A percentile compares a stretch with the other conserved stretches of the same genome.
These are phyloP conservation scores for Nebria brevicollis DNA, from an alignment of 2,888 invertebrate species.

Conservation along the genomic window DNA sequence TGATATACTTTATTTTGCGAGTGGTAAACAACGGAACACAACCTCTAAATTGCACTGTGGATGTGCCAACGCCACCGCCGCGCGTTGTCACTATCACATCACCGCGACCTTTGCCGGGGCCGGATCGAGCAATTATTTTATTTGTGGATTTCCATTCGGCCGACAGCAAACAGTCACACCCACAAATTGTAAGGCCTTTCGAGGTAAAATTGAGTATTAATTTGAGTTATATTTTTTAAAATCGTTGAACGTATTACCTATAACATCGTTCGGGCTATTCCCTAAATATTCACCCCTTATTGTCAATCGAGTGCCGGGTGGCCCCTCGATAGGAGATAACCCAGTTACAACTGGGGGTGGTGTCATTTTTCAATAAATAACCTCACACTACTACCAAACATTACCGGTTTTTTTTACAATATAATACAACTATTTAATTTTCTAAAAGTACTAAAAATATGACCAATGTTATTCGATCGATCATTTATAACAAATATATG, in stretches of 20 bases:
- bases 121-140: constrained; percentile 96
- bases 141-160: constrained; percentile 98
- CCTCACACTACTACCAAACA: constrained; percentile 30
- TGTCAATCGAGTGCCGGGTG: constrained; percentile 94
- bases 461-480: background rate
- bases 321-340: constrained; percentile 97
- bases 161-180: constrained; percentile 91
- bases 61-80: constrained; percentile 87
- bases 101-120: constrained; percentile 89
- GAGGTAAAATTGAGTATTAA: constrained; percentile 25
- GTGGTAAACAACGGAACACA: constrained; percentile 35
- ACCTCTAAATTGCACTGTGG: constrained; percentile 89
- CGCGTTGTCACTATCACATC: constrained; percentile 91
- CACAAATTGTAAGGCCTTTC: constrained; percentile 93
- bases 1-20: background rate
- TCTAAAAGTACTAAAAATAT: background rate
- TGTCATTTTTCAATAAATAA: constrained; percentile 65
- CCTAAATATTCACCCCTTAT: constrained; percentile 97
- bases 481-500: background rate
- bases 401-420: constrained; percentile 19
- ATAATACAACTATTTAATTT: background rate
- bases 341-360: constrained; percentile 93
- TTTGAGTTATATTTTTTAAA: no score
- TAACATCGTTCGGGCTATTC: constrained; percentile 82
- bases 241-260: constrained; percentile 68